phyloP scores from a whole-genome alignment of 2,888 invertebrate genomes.

The Gandaritis pyraliata region DNA sequence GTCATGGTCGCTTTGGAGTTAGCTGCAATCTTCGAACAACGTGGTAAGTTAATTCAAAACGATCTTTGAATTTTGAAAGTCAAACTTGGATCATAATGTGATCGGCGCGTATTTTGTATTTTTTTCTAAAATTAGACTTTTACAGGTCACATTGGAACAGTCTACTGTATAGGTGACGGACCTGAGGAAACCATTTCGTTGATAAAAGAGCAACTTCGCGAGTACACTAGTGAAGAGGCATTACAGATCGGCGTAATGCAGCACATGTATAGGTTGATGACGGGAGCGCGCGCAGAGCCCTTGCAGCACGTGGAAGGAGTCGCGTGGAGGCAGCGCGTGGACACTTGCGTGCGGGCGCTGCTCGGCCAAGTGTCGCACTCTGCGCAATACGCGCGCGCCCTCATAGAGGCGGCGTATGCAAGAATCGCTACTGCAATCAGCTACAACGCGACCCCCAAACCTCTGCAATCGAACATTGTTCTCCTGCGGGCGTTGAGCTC shows the following conservation, averaged over 20 bases:
- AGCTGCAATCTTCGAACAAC: slow-evolving; percentile 58
- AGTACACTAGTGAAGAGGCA: slow-evolving; percentile 46
- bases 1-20: slow-evolving; percentile 59
- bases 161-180: slow-evolving; percentile 60
- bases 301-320: slow-evolving; percentile 38
- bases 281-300: slow-evolving; percentile 23
- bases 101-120: no score
- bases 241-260: slow-evolving; percentile 55
- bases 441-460: slow-evolving; percentile 36
- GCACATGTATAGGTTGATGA: slow-evolving; percentile 60
- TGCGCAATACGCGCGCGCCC: slow-evolving; percentile 56
- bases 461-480: slow-evolving; percentile 51
- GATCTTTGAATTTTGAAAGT: neutral
- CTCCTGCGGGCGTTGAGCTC: slow-evolving; percentile 45
- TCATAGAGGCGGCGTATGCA: slow-evolving; percentile 54
- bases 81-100: no score
- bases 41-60: slow-evolving; percentile 49
- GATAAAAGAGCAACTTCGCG: slow-evolving; percentile 49
- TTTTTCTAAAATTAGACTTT: no score
- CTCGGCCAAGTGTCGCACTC: slow-evolving; percentile 58
- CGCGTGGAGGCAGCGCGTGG: slow-evolving; percentile 50
- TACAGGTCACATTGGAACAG: slow-evolving; percentile 58
- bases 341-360: slow-evolving; percentile 50
- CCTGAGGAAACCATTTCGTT: slow-evolving; percentile 53
- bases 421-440: slow-evolving; percentile 44